Conservation (phyloP, 2,888 invertebrate genomes). For the Sarcophaga variegata region DNA sequence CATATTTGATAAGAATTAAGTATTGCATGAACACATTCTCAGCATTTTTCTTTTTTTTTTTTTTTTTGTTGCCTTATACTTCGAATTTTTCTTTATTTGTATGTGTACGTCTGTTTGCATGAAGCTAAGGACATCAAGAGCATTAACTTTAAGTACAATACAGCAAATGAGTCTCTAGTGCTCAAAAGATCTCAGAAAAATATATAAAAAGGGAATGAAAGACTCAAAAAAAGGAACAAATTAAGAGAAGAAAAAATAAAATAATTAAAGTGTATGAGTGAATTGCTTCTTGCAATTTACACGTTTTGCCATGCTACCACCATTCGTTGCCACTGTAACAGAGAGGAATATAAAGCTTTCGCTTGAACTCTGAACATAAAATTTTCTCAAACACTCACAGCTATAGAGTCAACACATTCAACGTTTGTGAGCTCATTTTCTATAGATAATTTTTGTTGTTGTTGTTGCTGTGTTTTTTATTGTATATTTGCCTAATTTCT, state of each 20-base stretch:
- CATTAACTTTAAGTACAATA: slow-evolving; percentile 67
- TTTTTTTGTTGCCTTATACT: slow-evolving; percentile 7
- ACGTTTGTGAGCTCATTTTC: slow-evolving; percentile 30
- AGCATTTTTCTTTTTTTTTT: neutral
- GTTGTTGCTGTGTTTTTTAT: slow-evolving; percentile 21
- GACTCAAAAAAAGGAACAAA: neutral
- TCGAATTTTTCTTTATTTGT: neutral
- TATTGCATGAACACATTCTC: neutral
- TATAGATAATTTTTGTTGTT: slow-evolving; percentile 35
- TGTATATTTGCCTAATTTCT: slow-evolving; percentile 60
- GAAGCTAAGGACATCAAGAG: slow-evolving; percentile 61
- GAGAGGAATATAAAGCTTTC: neutral
- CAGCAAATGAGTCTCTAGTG: slow-evolving; percentile 68
- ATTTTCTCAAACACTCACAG: neutral
- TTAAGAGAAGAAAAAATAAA: slow-evolving; percentile 21
- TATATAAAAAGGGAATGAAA: neutral
- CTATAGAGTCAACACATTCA: neutral
- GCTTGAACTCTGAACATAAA: slow-evolving; percentile 21
- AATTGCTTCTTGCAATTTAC: slow-evolving; percentile 63
- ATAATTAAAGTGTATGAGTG: slow-evolving; percentile 60
- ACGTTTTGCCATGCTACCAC: slow-evolving; percentile 30
- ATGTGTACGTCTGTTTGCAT: slow-evolving; percentile 27
- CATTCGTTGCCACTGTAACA: neutral
- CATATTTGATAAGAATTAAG: slow-evolving; percentile 45
- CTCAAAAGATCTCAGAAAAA: slow-evolving; percentile 55